These are phyloP conservation scores for Myotis planiceps DNA, from an alignment of 2,797 vertebrate species.

Conservation along the genomic window DNA sequence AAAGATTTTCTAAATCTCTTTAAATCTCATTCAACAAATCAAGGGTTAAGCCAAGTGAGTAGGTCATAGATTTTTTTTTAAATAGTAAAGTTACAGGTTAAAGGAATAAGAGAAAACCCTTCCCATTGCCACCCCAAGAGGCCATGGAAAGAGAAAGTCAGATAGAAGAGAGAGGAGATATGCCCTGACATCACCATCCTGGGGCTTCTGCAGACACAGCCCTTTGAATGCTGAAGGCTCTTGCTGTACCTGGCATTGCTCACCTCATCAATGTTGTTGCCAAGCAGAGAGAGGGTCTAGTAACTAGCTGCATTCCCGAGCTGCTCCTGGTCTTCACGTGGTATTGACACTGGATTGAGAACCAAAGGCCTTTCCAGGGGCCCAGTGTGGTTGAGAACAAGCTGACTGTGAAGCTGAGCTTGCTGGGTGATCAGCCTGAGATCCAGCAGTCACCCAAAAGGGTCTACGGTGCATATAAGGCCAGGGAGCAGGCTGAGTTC, in stretches of 20 bases:
- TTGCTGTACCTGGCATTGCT: not conserved
- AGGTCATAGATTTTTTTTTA: not conserved
- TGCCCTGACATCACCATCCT: fast-evolving
- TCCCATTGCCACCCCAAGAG: not conserved
- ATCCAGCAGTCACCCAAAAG: not conserved
- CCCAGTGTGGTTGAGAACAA: not conserved
- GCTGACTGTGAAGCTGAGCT: not conserved
- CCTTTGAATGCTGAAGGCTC: not conserved
- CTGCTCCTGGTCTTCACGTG: not conserved
- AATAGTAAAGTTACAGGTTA: not conserved
- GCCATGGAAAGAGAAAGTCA: not conserved
- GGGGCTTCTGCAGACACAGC: not conserved
- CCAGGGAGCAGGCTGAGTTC: not conserved
- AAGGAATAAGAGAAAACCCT: not conserved
- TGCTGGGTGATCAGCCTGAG: not conserved
- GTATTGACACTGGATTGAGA: not conserved
- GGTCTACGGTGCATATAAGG: not conserved
- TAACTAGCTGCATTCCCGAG: not conserved
- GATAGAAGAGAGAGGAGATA: not conserved
- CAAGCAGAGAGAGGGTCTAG: not conserved
- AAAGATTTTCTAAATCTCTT: not conserved
- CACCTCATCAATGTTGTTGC: fast-evolving
- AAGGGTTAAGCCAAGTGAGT: not conserved
- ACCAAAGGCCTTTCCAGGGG: not conserved
- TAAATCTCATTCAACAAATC: not conserved